Evolutionary conservation across 1,140 invertebrate genomes (phyloP).

Genomic region (Uloborus diversus): DNA sequence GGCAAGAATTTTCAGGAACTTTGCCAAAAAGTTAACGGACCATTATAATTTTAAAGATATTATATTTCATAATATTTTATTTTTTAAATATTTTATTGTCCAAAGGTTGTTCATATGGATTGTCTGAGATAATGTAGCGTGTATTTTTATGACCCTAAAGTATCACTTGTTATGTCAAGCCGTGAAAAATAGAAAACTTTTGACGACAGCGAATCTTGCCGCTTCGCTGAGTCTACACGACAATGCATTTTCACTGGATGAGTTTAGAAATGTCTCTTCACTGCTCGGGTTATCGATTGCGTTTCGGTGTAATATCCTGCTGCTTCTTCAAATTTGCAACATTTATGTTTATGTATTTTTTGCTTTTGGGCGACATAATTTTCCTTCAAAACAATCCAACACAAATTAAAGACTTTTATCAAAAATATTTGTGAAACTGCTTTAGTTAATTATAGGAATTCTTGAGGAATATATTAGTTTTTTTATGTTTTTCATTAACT

Average conservation of each 20-base stretch:
- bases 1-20: constrained; percentile 18
- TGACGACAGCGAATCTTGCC: constrained; percentile 44
- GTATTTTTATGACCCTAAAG: constrained; percentile 46
- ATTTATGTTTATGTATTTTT: too few species aligned
- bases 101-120: background rate
- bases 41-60: constrained; percentile 46
- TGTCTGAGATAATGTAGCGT: constrained; percentile 46
- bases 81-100: too few species aligned
- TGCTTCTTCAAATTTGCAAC: too few species aligned
- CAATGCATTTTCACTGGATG: constrained; percentile 25
- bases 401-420: too few species aligned
- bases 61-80: constrained; percentile 40
- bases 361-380: too few species aligned
- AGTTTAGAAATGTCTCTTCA: background rate
- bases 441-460: too few species aligned
- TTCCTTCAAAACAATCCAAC: too few species aligned
- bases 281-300: constrained; percentile 19
- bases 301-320: too few species aligned
- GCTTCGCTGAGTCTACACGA: constrained; percentile 38
- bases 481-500: too few species aligned
- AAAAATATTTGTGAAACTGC: too few species aligned
- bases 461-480: too few species aligned
- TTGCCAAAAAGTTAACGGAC: constrained; percentile 44
- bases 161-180: constrained; percentile 47
- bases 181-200: constrained; percentile 42